Percentiles rank a stretch among this genome's conserved stretches.
Evolutionary conservation across 2,797 vertebrate species (phyloP).

Genomic region (Syngnathus rostellatus): DNA sequence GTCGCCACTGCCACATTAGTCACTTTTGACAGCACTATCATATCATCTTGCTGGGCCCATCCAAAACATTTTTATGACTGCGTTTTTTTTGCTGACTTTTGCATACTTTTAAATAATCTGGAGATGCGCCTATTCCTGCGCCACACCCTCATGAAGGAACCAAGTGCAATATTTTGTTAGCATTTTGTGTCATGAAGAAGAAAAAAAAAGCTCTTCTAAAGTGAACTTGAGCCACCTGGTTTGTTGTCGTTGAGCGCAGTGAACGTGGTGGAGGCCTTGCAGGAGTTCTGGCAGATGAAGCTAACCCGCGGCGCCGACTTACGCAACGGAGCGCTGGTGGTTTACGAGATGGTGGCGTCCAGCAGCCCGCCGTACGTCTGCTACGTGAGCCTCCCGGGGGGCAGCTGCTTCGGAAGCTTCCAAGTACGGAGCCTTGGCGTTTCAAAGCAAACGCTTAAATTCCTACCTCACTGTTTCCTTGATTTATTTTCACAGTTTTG

Average conservation of each 20-base stretch:
- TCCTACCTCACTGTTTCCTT: not conserved
- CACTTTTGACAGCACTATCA: constrained; percentile 1
- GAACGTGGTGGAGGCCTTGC: constrained; percentile 94
- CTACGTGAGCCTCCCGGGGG: constrained; percentile 91
- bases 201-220: too few species aligned
- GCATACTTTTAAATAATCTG: not conserved
- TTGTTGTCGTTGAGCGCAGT: constrained; percentile 58
- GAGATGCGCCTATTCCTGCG: constrained; percentile 12
- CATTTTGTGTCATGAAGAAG: too few species aligned
- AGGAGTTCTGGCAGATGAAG: constrained; percentile 99
- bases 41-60: not conserved
- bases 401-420: constrained; percentile 97
- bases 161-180: not conserved
- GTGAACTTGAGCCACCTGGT: not conserved
- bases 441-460: too few species aligned
- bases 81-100: not conserved
- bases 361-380: constrained; percentile 92
- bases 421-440: constrained; percentile 69
- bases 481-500: constrained; percentile 74
- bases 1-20: not conserved
- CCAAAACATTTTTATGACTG: not conserved
- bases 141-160: constrained; percentile 21
- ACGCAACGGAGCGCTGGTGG: constrained; percentile 89
- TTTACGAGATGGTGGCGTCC: constrained; percentile 96
- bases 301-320: constrained; percentile 89